Percentiles rank a stretch among this genome's conserved stretches.
Evolutionary conservation across 2,797 vertebrate species (phyloP).

Genomic region (Thaleichthys pacificus): DNA sequence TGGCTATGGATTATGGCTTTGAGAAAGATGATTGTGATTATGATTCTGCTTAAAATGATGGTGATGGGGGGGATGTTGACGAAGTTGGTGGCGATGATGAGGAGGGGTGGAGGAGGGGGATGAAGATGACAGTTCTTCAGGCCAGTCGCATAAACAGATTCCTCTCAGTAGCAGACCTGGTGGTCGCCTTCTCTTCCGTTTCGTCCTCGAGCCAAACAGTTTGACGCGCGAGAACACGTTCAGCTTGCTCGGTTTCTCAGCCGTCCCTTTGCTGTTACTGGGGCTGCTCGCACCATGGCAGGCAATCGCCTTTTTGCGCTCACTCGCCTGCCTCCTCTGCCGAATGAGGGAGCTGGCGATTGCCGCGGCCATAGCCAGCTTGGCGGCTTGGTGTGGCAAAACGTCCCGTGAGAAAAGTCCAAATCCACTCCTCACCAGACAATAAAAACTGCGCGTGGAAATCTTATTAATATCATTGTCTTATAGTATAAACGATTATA

Average conservation of each 20-base stretch:
- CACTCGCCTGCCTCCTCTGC: slow-evolving; percentile 95
- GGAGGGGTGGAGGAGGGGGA: no score
- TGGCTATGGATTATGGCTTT: not conserved
- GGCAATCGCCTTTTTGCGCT: slow-evolving; percentile 93
- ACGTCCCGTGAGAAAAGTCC: slow-evolving; percentile 52
- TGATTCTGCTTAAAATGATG: slow-evolving; percentile 2
- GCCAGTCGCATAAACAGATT: not conserved
- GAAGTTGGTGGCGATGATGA: no score
- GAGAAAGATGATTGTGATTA: not conserved
- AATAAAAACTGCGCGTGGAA: slow-evolving; percentile 62
- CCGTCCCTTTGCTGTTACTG: slow-evolving; percentile 90
- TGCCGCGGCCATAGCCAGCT: slow-evolving; percentile 90
- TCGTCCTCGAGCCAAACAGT: slow-evolving; percentile 96
- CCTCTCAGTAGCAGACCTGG: slow-evolving; percentile 85
- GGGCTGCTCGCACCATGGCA: slow-evolving; percentile 94
- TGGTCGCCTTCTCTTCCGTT: slow-evolving; percentile 86
- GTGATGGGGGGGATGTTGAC: slow-evolving; percentile 1
- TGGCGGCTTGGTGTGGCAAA: slow-evolving; percentile 61
- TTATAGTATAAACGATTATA: slow-evolving; percentile 41
- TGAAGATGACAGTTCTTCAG: slow-evolving; percentile 2
- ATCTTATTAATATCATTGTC: slow-evolving; percentile 50
- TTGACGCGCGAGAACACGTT: slow-evolving; percentile 97
- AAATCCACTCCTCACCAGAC: slow-evolving; percentile 65
- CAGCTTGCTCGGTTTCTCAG: slow-evolving; percentile 92
- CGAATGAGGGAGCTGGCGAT: slow-evolving; percentile 99